phyloP scores from a whole-genome alignment of 37 sponge, comb jelly and placozoan genomes.

The Chondrilla cf. caribensis region DNA sequence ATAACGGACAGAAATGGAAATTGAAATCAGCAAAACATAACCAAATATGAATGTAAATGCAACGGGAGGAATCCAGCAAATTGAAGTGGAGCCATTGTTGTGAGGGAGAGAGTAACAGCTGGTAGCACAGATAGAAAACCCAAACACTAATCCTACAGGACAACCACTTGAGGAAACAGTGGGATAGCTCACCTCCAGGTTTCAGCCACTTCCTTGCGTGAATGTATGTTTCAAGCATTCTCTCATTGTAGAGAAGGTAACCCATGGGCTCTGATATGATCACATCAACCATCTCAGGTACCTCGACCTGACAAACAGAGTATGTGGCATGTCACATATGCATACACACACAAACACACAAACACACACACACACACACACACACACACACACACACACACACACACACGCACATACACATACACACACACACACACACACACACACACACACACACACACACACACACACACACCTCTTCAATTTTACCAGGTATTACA shows the following conservation, averaged over 20 bases:
- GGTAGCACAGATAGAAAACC: background rate
- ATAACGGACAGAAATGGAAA: background rate
- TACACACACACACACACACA: slow-evolving; percentile 10
- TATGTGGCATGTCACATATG: background rate
- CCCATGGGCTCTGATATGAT: slow-evolving; percentile 99
- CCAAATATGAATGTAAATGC: too few species aligned
- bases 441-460: slow-evolving; percentile 10
- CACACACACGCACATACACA: background rate
- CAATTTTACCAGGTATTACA: slow-evolving; percentile 89
- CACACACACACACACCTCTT: slow-evolving; percentile 71
- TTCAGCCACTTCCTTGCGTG: slow-evolving; percentile 96
- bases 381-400: slow-evolving; percentile 14
- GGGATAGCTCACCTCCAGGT: slow-evolving; percentile 47
- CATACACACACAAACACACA: background rate
- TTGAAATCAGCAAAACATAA: background rate
- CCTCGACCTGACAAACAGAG: slow-evolving; percentile 42
- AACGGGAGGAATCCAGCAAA: background rate
- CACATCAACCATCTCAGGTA: slow-evolving; percentile 92
- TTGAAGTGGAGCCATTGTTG: background rate
- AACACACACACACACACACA: background rate
- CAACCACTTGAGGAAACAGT: too few species aligned
- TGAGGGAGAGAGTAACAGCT: background rate
- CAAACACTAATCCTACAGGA: too few species aligned
- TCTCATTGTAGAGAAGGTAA: slow-evolving; percentile 96
- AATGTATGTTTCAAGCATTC: slow-evolving; percentile 95